phyloP scores from a whole-genome alignment of 2,797 vertebrate species.

The Oreochromis grahami region DNA sequence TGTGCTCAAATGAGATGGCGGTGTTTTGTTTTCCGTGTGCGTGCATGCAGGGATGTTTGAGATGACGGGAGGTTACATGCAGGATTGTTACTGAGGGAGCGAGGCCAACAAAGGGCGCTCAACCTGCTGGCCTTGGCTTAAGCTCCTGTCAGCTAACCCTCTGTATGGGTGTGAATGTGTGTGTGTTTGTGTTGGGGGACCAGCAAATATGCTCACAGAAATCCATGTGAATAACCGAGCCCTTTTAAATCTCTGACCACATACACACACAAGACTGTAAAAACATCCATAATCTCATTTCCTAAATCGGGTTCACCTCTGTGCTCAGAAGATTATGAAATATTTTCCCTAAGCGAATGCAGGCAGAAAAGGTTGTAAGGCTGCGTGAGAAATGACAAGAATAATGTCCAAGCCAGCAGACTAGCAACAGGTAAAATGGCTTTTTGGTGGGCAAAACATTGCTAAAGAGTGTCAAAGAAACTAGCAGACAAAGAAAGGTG shows the following conservation, averaged over 20 bases:
- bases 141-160: slow-evolving; percentile 14
- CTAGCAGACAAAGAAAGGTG: slow-evolving; percentile 39
- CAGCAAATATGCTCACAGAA: not conserved
- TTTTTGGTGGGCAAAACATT: slow-evolving; percentile 12
- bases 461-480: slow-evolving; percentile 35
- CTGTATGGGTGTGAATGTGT: not conserved
- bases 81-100: not conserved
- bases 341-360: slow-evolving; percentile 25
- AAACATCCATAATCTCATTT: slow-evolving; percentile 20
- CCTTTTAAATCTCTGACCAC: not conserved
- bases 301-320: not conserved
- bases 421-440: slow-evolving; percentile 32
- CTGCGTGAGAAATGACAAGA: slow-evolving; percentile 15
- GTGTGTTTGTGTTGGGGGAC: not conserved
- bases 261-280: not conserved
- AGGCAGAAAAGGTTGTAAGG: slow-evolving; percentile 19
- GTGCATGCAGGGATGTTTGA: not conserved
- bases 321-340: slow-evolving; percentile 13
- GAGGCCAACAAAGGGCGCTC: not conserved
- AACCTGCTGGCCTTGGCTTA: not conserved
- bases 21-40: not conserved
- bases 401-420: not conserved
- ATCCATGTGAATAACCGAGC: not conserved
- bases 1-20: not conserved
- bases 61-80: not conserved